A percentile compares a stretch with the other conserved stretches of the same genome.
These are phyloP conservation scores for Rhodophaea formosa DNA, from an alignment of 2,888 invertebrate genomes.

Conservation along the genomic window DNA sequence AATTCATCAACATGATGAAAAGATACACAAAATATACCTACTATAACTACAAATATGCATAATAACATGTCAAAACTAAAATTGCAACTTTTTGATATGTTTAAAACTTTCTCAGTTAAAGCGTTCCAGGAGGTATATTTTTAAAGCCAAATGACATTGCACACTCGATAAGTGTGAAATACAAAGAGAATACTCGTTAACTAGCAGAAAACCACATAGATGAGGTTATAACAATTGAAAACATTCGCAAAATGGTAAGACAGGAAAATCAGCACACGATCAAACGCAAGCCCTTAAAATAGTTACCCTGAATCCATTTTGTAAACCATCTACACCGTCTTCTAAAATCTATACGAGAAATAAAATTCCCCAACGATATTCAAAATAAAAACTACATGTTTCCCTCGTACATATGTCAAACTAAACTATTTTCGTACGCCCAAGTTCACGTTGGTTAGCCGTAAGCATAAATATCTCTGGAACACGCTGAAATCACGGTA, in stretches of 20 bases:
- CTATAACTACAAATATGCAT: neutral
- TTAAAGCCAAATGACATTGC: conserved; percentile 16
- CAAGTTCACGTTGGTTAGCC: conserved; percentile 72
- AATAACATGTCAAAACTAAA: neutral
- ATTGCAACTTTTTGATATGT: neutral
- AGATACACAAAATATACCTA: neutral
- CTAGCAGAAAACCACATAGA: conserved; percentile 38
- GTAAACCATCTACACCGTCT: conserved; percentile 54
- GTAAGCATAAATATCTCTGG: conserved; percentile 60
- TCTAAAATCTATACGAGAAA: conserved; percentile 50
- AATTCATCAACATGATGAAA: no score
- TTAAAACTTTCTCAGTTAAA: neutral
- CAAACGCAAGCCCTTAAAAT: conserved; percentile 42
- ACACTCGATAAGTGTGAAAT: conserved; percentile 26
- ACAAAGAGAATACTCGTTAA: conserved; percentile 30
- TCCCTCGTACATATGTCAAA: conserved; percentile 76
- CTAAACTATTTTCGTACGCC: conserved; percentile 74
- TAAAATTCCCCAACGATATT: conserved; percentile 65
- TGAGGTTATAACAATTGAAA: conserved; percentile 71
- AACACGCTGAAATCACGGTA: conserved; percentile 47
- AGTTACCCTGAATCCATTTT: conserved; percentile 76
- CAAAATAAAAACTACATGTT: conserved; percentile 78
- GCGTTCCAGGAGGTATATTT: conserved; percentile 16
- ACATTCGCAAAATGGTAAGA: conserved; percentile 48
- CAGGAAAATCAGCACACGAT: conserved; percentile 33